Percentiles rank a stretch among this genome's conserved stretches.
Conservation (phyloP, 2,113 vertebrate species). For the Dolichotis patagonum region DNA sequence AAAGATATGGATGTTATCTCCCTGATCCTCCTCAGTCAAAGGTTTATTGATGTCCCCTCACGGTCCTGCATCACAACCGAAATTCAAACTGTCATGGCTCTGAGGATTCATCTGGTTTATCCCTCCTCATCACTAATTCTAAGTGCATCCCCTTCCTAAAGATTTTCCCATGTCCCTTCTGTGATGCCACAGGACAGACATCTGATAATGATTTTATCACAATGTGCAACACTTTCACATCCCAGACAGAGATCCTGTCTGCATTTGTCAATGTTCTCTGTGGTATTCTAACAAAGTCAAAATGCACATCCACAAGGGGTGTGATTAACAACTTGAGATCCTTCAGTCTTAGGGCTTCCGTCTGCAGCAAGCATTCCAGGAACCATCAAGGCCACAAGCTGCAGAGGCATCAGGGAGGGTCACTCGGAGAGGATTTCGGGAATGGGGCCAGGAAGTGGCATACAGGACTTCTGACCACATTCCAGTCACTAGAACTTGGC, state of each 20-base stretch:
- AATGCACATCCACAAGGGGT: neutral
- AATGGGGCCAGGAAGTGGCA: neutral
- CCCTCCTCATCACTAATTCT: neutral
- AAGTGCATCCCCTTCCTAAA: neutral
- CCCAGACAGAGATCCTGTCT: neutral
- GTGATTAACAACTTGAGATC: neutral
- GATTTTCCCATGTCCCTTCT: neutral
- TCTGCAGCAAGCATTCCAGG: neutral
- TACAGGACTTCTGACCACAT: neutral
- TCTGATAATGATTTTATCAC: neutral
- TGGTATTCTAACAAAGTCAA: neutral
- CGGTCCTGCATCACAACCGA: neutral
- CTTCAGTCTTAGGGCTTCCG: neutral
- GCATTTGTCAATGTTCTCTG: neutral
- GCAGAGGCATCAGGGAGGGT: neutral
- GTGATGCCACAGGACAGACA: neutral
- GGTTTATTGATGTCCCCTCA: neutral
- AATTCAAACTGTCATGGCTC: neutral
- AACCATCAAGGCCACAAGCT: neutral
- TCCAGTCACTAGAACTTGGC: neutral
- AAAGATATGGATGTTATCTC: neutral
- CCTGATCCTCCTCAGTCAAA: neutral
- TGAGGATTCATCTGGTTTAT: neutral
- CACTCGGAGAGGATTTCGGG: neutral
- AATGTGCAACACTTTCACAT: neutral